Evolutionary conservation across 2,113 vertebrate genomes (phyloP).

Genomic region (Odontophorus gujanensis): DNA sequence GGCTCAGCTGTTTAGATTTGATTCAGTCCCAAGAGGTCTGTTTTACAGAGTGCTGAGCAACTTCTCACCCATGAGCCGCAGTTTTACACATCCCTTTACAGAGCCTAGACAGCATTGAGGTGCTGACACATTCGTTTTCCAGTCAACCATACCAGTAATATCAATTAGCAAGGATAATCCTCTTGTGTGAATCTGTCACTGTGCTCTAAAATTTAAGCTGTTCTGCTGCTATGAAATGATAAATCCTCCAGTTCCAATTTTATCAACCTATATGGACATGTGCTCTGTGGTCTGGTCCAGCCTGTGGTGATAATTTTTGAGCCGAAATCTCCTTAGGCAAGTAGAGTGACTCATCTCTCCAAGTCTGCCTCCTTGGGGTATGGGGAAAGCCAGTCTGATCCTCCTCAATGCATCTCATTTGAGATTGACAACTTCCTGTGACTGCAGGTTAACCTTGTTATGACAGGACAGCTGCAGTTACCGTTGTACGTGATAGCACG

Average conservation of each 20-base stretch:
- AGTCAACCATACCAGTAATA: neutral
- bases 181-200: neutral
- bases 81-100: neutral
- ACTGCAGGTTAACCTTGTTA: constrained; percentile 38
- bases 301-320: neutral
- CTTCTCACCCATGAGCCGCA: neutral
- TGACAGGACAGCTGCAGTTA: constrained; percentile 53
- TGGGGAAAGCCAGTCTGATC: neutral
- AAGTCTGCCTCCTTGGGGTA: neutral
- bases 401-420: neutral
- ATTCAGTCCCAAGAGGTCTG: neutral
- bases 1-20: neutral
- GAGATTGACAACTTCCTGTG: constrained; percentile 38
- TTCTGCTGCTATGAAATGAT: rapidly evolving
- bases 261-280: neutral
- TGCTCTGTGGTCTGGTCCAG: neutral
- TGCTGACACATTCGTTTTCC: neutral
- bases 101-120: neutral
- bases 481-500: neutral
- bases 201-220: neutral
- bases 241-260: neutral
- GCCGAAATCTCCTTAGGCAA: neutral
- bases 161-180: constrained; percentile 25
- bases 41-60: neutral
- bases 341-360: neutral